Evolutionary conservation across 2,797 vertebrate species (phyloP).

Genomic region (Prunella strophiata): DNA sequence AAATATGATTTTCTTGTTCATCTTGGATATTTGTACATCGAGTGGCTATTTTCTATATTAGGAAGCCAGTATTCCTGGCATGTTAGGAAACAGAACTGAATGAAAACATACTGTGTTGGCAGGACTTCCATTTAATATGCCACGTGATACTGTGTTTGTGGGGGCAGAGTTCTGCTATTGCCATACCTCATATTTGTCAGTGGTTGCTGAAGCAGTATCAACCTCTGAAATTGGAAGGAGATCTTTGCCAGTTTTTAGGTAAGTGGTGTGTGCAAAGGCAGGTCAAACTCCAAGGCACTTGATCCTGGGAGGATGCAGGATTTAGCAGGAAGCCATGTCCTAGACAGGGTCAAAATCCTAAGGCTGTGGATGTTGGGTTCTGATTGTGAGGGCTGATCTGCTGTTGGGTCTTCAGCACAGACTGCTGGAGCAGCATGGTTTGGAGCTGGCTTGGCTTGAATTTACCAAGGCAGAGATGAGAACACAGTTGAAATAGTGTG

Average conservation of each 20-base stretch:
- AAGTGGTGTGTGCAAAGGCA: background rate
- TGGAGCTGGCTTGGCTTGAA: background rate
- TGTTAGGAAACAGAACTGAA: slow-evolving; percentile 48
- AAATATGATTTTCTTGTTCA: slow-evolving; percentile 57
- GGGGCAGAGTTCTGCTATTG: slow-evolving; percentile 11
- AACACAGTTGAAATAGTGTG: background rate
- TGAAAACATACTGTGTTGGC: slow-evolving; percentile 29
- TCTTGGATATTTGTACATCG: slow-evolving; percentile 59
- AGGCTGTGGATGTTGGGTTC: slow-evolving; percentile 4
- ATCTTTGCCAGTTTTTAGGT: background rate
- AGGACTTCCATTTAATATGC: slow-evolving; percentile 60
- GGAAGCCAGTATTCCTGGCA: slow-evolving; percentile 29
- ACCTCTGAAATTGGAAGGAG: background rate
- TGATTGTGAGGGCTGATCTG: background rate
- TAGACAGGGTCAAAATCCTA: background rate
- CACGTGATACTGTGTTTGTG: background rate
- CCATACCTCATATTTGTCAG: background rate
- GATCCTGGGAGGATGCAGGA: slow-evolving; percentile 37
- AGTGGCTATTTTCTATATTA: background rate
- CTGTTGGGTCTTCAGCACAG: background rate
- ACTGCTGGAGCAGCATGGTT: slow-evolving; percentile 13
- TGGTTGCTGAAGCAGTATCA: slow-evolving; percentile 34
- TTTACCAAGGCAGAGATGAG: background rate
- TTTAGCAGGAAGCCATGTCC: slow-evolving; percentile 9
- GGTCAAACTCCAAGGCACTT: background rate